phyloP scores from a whole-genome alignment of 2,888 invertebrate species.

The Ectemnius continuus region DNA sequence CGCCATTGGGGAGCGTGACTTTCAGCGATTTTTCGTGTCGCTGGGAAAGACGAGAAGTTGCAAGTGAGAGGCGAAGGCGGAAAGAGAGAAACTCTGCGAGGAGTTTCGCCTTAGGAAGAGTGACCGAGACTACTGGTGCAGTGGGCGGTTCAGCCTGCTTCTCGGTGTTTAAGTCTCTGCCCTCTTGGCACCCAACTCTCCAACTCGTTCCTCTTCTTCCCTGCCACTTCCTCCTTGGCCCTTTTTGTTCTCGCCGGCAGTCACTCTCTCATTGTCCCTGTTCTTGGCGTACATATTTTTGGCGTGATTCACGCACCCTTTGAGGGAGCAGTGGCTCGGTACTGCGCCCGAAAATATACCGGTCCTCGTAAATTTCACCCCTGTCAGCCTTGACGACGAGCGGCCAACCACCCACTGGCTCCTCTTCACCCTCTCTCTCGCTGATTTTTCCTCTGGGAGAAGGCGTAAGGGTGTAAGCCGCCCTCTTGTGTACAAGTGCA shows the following conservation, averaged over 20 bases:
- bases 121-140: neutral
- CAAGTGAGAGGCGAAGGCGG: no score
- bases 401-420: neutral
- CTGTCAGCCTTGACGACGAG: constrained; percentile 11
- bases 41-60: no score
- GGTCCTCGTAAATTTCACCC: constrained; percentile 15
- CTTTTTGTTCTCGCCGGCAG: neutral
- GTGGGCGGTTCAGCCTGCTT: neutral
- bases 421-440: neutral
- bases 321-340: neutral
- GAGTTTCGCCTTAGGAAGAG: no score
- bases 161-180: neutral
- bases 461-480: neutral
- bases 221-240: neutral
- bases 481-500: neutral
- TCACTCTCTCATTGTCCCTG: neutral
- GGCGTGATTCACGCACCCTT: constrained; percentile 5
- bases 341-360: constrained; percentile 1
- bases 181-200: neutral
- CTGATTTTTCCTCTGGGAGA: constrained; percentile 2
- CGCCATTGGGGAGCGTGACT: no score
- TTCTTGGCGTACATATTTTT: neutral
- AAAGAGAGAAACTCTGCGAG: no score
- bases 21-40: no score
- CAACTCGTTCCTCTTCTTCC: neutral